Conservation (phyloP, 2,113 vertebrate species). For the Ciconia maguari region DNA sequence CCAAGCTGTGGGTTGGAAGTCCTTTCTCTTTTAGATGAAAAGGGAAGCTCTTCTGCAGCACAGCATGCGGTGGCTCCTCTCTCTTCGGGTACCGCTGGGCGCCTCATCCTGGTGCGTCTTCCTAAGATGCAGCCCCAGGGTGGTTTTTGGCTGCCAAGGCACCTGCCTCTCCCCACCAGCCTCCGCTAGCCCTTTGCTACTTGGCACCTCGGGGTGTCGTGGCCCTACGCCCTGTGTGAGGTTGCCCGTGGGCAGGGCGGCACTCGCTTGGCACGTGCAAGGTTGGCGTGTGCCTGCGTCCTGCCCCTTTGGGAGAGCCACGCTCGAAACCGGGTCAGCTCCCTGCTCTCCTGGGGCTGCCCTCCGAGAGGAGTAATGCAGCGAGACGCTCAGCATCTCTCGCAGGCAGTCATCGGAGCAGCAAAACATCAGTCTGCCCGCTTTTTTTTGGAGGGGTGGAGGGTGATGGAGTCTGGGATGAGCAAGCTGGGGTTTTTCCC, state of each 20-base stretch:
- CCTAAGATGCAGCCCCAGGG: background rate
- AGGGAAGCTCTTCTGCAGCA: background rate
- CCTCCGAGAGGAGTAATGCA: fast-evolving
- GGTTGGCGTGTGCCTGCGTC: background rate
- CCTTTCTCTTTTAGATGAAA: background rate
- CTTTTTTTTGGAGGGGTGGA: background rate
- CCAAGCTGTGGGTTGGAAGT: background rate
- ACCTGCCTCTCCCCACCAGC: background rate
- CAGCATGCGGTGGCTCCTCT: background rate
- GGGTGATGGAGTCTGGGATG: background rate
- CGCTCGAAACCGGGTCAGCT: background rate
- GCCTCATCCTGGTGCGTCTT: background rate
- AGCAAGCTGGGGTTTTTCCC: background rate
- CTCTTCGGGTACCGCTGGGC: background rate
- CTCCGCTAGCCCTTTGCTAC: background rate
- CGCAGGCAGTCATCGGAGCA: fast-evolving
- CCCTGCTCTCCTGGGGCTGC: background rate
- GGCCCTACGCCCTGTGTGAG: fast-evolving
- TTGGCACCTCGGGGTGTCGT: fast-evolving
- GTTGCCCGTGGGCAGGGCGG: fast-evolving
- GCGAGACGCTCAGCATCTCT: background rate
- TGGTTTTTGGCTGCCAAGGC: background rate
- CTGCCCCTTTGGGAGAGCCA: background rate
- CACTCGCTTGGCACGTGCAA: background rate
- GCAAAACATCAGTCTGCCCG: fast-evolving